phyloP scores from a whole-genome alignment of 2,797 vertebrate genomes.

The Tokudaia tokunoshimensis region DNA sequence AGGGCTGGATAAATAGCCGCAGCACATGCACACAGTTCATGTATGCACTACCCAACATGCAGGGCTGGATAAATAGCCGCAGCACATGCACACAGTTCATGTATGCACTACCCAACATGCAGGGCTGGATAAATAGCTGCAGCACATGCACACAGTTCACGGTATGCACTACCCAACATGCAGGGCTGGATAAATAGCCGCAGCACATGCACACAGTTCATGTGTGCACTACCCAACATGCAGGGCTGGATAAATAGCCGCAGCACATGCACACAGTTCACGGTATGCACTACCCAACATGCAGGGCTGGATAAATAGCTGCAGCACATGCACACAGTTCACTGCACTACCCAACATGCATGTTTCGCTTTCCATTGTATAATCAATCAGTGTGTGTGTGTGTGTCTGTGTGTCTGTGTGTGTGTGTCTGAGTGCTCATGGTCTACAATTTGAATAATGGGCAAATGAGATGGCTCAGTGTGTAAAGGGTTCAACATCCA shows the following conservation, averaged over 20 bases:
- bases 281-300: not conserved
- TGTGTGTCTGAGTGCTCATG: not conserved
- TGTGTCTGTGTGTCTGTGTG: not conserved
- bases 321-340: not conserved
- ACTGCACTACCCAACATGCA: not conserved
- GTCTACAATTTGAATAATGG: not conserved
- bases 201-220: too few species aligned
- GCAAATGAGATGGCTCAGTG: not conserved
- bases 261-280: not conserved
- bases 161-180: not conserved
- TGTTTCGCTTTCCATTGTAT: not conserved
- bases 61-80: too few species aligned
- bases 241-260: not conserved
- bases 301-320: not conserved
- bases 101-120: too few species aligned
- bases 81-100: too few species aligned
- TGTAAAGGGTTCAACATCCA: not conserved
- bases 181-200: too few species aligned
- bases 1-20: too few species aligned
- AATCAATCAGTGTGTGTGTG: not conserved
- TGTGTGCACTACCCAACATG: too few species aligned
- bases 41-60: too few species aligned
- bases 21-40: too few species aligned
- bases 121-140: not conserved
- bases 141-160: not conserved